A percentile compares a stretch with the other conserved stretches of the same genome.
These are phyloP conservation scores for Conus canariensis DNA, from an alignment of 2,888 invertebrate species.

Conservation along the genomic window DNA sequence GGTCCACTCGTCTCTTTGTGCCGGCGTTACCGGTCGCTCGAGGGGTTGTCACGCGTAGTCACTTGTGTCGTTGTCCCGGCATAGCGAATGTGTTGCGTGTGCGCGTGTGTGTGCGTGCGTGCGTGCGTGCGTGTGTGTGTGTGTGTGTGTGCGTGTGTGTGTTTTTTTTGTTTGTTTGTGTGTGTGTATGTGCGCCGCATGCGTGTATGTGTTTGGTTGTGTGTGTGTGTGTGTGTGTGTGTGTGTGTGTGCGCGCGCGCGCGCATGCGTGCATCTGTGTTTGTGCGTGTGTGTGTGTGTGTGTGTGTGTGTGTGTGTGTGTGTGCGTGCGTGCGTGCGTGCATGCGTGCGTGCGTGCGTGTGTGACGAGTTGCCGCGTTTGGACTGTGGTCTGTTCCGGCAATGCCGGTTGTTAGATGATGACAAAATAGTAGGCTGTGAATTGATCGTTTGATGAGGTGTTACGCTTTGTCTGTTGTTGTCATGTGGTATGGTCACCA, in stretches of 20 bases:
- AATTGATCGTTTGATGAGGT: no score
- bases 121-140: background rate
- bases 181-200: background rate
- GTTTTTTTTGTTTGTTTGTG: constrained; percentile 7
- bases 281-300: background rate
- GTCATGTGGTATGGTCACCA: no score
- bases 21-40: no score
- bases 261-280: background rate
- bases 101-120: background rate
- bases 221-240: constrained; percentile 21
- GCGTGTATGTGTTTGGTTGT: background rate
- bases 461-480: no score
- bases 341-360: background rate
- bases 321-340: background rate
- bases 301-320: background rate
- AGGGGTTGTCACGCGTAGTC: no score
- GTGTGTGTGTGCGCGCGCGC: constrained; percentile 5
- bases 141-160: background rate
- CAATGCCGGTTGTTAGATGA: no score
- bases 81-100: no score
- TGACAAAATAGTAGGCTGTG: no score
- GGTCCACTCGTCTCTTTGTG: no score
- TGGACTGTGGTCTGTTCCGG: no score
- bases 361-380: background rate
- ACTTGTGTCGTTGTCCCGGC: no score